A percentile compares a stretch with the other conserved stretches of the same genome.
These are phyloP conservation scores for Phainopepla nitens DNA, from an alignment of 2,113 vertebrate species.

Conservation along the genomic window DNA sequence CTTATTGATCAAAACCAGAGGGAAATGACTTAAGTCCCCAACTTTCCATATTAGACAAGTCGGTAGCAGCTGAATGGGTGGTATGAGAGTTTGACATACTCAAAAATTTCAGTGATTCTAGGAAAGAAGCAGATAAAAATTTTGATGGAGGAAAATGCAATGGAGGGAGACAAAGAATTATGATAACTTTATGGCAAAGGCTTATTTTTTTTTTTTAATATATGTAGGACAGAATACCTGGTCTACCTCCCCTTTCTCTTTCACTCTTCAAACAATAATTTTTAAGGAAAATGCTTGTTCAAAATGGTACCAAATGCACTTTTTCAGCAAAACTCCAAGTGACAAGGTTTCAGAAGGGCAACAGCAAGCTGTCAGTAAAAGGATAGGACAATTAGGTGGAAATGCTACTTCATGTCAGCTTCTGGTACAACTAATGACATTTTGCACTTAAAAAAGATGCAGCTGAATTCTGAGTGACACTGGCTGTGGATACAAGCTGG, in stretches of 20 bases:
- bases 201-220: background rate
- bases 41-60: background rate
- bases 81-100: background rate
- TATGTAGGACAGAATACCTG: background rate
- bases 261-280: background rate
- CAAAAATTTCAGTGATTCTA: background rate
- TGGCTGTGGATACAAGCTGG: background rate
- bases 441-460: slow-evolving; percentile 60
- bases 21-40: background rate
- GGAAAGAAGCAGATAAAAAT: background rate
- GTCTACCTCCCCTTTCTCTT: background rate
- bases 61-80: background rate
- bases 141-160: background rate
- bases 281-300: slow-evolving; percentile 19
- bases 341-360: slow-evolving; percentile 50
- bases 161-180: background rate
- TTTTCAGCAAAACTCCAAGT: slow-evolving; percentile 44
- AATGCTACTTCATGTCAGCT: slow-evolving; percentile 51
- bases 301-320: slow-evolving; percentile 41
- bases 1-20: background rate
- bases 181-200: background rate
- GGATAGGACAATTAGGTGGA: slow-evolving; percentile 53
- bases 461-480: slow-evolving; percentile 46
- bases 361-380: slow-evolving; percentile 50
- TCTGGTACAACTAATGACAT: slow-evolving; percentile 59